Evolutionary conservation across 2,113 vertebrate genomes (phyloP), one percentile per base, ranked within the genome.

Genomic region (Alosa alosa): DNA sequence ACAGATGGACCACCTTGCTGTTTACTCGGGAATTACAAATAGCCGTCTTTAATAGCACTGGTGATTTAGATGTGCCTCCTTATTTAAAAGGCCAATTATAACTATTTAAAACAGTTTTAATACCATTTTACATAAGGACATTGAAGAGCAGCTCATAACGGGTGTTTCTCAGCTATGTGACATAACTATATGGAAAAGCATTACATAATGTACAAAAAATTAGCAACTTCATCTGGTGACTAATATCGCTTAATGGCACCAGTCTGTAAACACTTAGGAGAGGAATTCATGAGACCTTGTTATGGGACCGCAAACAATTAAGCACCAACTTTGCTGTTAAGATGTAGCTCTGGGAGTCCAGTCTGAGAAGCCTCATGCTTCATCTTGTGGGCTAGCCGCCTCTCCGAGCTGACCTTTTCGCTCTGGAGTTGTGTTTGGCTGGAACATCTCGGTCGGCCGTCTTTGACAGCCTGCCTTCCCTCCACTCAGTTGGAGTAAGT

Each of bases 181-280:
- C 72, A 78, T 39, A 78, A 78, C 72, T 39, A 36, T 78, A 78
- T 78, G 72, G 72, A 78, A 78, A 36, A 78, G 31, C 39, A 31
- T 78, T 78, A 17, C 36, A 39, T 78, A 78, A 78, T 78, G 72
- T 39, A 11, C 10, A 39, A 31, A 39, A 36, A 39, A 4, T 15
- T 11, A 15, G 11, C 72, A 39, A 17, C 25, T 78, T 39, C 1
- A 78, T 15, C 31, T 36, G 31, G 31, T 78, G 72, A 36, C 72
- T 36, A 78, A 72, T 72, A 36, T 78, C 10, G 5, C 25, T 11
- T 39, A 78, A 78, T 78, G 31, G 10, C 72, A 78, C 72, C 15
- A 15, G 72, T 17, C 72, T 78, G 72, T 15, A 41, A 39, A 11
- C 72, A 36, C 10, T 75, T 75, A 75, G 72, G 31, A 17, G 11